These are phyloP conservation scores for Chaetodon auriga DNA, from an alignment of 2,113 vertebrate species.

Conservation along the genomic window DNA sequence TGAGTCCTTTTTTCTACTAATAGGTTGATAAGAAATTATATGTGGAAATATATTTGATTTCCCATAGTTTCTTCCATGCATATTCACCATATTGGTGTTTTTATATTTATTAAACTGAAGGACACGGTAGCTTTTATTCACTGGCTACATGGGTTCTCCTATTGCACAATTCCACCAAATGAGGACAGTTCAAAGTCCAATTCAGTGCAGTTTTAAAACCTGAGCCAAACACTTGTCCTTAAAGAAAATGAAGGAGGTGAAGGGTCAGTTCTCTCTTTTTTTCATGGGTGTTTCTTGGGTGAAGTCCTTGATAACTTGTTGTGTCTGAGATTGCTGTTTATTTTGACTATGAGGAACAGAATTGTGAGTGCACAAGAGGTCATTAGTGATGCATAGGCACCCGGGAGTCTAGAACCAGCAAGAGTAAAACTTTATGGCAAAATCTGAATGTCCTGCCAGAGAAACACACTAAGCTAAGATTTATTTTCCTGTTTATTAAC, in stretches of 20 bases:
- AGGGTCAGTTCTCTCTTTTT: not conserved
- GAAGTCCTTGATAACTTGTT: constrained; percentile 46
- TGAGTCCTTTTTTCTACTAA: constrained; percentile 26
- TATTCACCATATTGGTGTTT: constrained; percentile 87
- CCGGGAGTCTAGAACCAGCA: constrained; percentile 1
- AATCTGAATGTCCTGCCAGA: constrained; percentile 17
- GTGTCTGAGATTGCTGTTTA: constrained; percentile 45
- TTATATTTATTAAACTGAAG: constrained; percentile 78
- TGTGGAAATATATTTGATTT: constrained; percentile 46
- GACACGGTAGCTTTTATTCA: constrained; percentile 53
- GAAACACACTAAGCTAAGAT: not conserved
- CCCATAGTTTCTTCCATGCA: constrained; percentile 49
- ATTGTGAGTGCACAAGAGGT: constrained; percentile 41
- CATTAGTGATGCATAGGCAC: constrained; percentile 1
- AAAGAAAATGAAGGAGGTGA: constrained; percentile 48
- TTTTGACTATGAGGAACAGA: constrained; percentile 50
- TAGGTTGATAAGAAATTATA: constrained; percentile 31
- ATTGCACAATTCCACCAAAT: constrained; percentile 69
- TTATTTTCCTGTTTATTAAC: not conserved
- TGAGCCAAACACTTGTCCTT: constrained; percentile 61
- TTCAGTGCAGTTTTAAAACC: constrained; percentile 54
- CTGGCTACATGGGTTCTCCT: constrained; percentile 50
- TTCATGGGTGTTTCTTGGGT: constrained; percentile 26
- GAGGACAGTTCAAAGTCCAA: constrained; percentile 58
- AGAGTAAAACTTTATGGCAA: not conserved